phyloP scores from a whole-genome alignment of 1,140 invertebrate genomes.

The Melipona quadrifasciata region DNA sequence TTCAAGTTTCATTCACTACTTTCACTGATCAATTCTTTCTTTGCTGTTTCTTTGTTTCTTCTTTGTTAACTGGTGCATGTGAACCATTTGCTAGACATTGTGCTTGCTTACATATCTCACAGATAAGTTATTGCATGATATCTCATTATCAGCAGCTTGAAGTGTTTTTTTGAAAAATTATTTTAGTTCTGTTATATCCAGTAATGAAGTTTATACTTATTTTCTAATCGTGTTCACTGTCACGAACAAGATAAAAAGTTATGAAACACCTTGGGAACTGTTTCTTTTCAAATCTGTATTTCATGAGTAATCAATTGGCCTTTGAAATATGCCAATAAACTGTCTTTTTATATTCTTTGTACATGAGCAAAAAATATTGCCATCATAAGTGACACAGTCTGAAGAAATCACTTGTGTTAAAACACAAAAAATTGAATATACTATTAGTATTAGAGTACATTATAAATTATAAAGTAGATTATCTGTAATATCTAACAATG shows the following conservation, averaged over 20 bases:
- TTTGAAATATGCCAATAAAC: background rate
- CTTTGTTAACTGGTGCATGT: conserved; percentile 12
- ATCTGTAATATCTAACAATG: background rate
- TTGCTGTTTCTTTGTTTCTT: background rate
- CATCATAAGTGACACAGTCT: background rate
- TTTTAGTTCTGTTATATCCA: background rate
- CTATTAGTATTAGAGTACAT: background rate
- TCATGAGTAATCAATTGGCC: background rate
- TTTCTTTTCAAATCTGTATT: background rate
- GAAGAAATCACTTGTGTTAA: background rate
- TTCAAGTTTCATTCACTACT: background rate
- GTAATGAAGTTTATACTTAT: background rate
- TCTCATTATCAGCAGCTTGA: background rate
- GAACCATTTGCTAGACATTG: background rate
- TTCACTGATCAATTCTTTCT: background rate
- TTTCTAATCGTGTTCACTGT: background rate
- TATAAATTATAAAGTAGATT: background rate
- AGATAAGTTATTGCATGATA: background rate
- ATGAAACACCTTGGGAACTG: background rate
- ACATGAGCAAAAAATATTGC: background rate
- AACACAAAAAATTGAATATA: background rate
- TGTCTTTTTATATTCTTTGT: background rate
- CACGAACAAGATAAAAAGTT: background rate
- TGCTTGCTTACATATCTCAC: background rate
- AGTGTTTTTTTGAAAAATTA: background rate